Evolutionary conservation across 2,113 vertebrate genomes (phyloP).

Genomic region (Dascyllus trimaculatus): DNA sequence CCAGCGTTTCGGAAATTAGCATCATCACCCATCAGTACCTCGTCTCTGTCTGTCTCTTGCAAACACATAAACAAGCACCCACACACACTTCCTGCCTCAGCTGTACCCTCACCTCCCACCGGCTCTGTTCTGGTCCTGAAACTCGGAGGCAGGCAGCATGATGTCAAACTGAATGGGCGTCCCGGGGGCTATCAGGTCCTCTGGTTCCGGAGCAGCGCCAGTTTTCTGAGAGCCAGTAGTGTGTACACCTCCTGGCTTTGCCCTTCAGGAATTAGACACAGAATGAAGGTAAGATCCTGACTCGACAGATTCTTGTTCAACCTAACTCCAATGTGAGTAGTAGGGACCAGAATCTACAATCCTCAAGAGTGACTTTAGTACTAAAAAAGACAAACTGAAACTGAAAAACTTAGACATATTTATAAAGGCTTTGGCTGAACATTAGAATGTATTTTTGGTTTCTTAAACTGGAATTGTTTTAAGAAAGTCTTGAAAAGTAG

Average conservation of each 20-base stretch:
- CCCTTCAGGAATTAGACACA: slow-evolving; percentile 61
- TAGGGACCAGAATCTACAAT: no score
- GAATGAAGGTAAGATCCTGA: not conserved
- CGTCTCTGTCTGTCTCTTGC: not conserved
- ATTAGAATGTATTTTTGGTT: no score
- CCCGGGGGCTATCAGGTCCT: slow-evolving; percentile 92
- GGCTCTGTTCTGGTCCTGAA: slow-evolving; percentile 92
- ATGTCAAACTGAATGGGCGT: slow-evolving; percentile 99
- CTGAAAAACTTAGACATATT: no score
- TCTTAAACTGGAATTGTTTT: no score
- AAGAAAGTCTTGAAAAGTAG: no score
- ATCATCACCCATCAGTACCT: not conserved
- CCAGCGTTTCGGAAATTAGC: slow-evolving; percentile 48
- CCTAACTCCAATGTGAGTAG: no score
- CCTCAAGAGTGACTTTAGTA: no score
- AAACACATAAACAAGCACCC: slow-evolving; percentile 23
- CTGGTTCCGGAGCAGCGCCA: slow-evolving; percentile 74
- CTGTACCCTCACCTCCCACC: slow-evolving; percentile 83
- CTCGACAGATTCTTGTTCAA: no score
- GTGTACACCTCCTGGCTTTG: slow-evolving; percentile 78
- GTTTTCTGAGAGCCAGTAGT: slow-evolving; percentile 69
- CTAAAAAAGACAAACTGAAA: no score
- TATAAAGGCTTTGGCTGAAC: no score
- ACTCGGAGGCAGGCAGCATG: slow-evolving; percentile 93
- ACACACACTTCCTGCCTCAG: slow-evolving; percentile 18